Evolutionary conservation across 2,888 invertebrate species (phyloP).

Genomic region (Cenopis cana): DNA sequence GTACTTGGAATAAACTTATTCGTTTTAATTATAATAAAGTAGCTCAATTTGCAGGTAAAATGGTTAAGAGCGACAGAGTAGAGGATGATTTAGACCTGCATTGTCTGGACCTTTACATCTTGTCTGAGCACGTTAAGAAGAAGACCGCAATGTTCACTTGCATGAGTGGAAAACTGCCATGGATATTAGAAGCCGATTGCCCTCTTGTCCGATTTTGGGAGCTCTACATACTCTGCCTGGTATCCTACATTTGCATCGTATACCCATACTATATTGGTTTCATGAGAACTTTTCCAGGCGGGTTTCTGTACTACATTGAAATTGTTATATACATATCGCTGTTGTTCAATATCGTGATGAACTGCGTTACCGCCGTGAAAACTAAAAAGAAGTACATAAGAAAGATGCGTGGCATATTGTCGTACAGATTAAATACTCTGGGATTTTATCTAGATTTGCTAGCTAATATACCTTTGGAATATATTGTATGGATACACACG

Average conservation of each 20-base stretch:
- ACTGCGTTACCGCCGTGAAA: constrained; percentile 77
- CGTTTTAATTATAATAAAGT: background rate
- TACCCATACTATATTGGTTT: constrained; percentile 82
- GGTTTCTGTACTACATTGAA: constrained; percentile 69
- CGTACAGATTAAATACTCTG: constrained; percentile 74
- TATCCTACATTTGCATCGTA: constrained; percentile 71
- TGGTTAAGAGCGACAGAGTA: constrained; percentile 62
- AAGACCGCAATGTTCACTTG: constrained; percentile 69
- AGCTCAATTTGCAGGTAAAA: constrained; percentile 59
- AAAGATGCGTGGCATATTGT: constrained; percentile 68
- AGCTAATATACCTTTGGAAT: constrained; percentile 79
- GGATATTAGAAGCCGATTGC: constrained; percentile 78
- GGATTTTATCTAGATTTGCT: constrained; percentile 82
- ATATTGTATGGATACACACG: constrained; percentile 73
- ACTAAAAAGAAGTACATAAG: constrained; percentile 73
- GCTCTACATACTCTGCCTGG: constrained; percentile 70
- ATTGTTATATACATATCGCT: constrained; percentile 72
- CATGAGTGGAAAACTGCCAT: constrained; percentile 71
- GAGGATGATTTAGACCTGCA: constrained; percentile 70
- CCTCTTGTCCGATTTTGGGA: constrained; percentile 80
- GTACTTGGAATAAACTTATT: background rate
- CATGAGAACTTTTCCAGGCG: constrained; percentile 68
- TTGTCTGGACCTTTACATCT: constrained; percentile 76
- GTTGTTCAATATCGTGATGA: constrained; percentile 72
- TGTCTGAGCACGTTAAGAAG: constrained; percentile 78